Conservation (phyloP, 2,797 vertebrate genomes). For the Molossus molossus region DNA sequence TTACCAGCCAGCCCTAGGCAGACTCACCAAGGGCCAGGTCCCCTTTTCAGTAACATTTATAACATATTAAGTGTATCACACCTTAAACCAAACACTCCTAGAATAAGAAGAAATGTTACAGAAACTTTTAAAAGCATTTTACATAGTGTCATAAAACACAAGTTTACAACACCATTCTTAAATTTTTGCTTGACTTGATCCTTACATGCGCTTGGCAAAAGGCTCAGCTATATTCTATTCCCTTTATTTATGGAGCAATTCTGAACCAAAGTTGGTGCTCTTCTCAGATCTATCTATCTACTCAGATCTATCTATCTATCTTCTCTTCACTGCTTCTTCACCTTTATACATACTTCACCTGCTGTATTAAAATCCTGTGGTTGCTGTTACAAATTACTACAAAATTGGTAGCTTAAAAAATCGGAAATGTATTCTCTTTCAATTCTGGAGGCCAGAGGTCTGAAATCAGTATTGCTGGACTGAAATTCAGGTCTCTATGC, state of each 20-base stretch:
- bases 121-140: constrained; percentile 21
- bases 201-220: not conserved
- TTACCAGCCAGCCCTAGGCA: no score
- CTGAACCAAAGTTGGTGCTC: not conserved
- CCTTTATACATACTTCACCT: not conserved
- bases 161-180: not conserved
- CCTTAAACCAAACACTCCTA: not conserved
- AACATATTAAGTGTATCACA: not conserved
- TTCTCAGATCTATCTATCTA: not conserved
- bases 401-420: not conserved
- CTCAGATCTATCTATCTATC: not conserved
- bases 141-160: not conserved
- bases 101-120: not conserved
- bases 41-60: not conserved
- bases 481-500: not conserved
- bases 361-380: not conserved
- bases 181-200: not conserved
- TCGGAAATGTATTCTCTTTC: not conserved
- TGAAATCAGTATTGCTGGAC: not conserved
- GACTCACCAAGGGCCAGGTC: no score
- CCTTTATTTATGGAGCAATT: not conserved
- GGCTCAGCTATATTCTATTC: not conserved
- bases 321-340: not conserved
- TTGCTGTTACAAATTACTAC: not conserved
- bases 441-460: not conserved